A percentile compares a stretch with the other conserved stretches of the same genome.
Conservation (phyloP, 2,797 vertebrate species). For the Microcaecilia unicolor region DNA sequence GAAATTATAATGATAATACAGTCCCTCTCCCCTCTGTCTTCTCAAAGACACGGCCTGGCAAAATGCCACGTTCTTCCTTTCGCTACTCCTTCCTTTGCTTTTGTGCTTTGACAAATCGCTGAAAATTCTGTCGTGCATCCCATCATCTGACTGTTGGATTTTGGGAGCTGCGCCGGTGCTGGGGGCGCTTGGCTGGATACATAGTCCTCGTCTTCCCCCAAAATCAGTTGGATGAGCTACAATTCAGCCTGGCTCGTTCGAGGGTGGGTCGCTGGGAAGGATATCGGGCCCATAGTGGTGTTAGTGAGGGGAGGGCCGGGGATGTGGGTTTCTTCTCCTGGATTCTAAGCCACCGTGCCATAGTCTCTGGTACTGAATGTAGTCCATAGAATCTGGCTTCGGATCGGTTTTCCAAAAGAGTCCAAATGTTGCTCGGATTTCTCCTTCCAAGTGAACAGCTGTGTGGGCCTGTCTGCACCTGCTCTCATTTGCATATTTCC, state of each 20-base stretch:
- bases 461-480: neutral
- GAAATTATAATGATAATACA: too few species aligned
- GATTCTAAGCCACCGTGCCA: neutral
- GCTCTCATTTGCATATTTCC: neutral
- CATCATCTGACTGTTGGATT: neutral
- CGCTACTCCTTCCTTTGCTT: too few species aligned
- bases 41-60: too few species aligned
- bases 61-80: too few species aligned
- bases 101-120: neutral
- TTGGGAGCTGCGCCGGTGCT: neutral
- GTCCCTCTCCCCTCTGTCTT: too few species aligned
- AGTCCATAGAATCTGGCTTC: neutral
- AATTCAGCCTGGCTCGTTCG: neutral
- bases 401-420: neutral
- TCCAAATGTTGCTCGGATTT: neutral
- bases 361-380: neutral
- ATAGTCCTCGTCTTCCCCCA: neutral
- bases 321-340: neutral
- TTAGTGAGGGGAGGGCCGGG: neutral
- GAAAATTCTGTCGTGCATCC: slow-evolving; percentile 4
- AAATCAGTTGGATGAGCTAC: neutral
- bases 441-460: neutral
- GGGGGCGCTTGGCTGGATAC: neutral
- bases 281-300: too few species aligned
- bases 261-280: too few species aligned